Percentiles rank a stretch among this genome's conserved stretches.
These are phyloP conservation scores for Euphysa ruthae DNA, from an alignment of 30 jellyfish, hydroid and myxozoan genomes.

Conservation along the genomic window DNA sequence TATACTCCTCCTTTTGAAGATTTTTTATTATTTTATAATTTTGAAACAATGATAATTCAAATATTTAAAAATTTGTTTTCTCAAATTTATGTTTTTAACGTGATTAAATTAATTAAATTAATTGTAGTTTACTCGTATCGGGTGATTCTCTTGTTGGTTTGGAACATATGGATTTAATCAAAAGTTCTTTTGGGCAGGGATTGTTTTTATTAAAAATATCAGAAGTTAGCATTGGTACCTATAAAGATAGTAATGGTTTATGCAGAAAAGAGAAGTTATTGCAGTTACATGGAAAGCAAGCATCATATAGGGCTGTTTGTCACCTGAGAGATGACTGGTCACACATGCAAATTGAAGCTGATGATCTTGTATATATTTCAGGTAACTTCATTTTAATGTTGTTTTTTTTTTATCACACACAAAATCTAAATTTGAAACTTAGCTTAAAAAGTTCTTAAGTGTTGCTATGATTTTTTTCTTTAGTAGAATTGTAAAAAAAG, in stretches of 20 bases:
- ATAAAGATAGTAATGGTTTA: neutral
- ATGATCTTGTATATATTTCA: constrained; percentile 57
- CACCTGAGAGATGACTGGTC: constrained; percentile 78
- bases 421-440: too few relatives aligned
- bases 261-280: constrained; percentile 6
- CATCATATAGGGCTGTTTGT: constrained; percentile 17
- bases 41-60: too few relatives aligned
- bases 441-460: too few relatives aligned
- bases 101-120: neutral
- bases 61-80: too few relatives aligned
- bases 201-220: neutral
- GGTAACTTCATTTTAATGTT: constrained; percentile 51
- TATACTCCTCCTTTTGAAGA: too few relatives aligned
- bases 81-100: too few relatives aligned
- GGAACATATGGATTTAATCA: neutral
- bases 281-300: neutral
- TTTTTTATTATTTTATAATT: too few relatives aligned
- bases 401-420: too few relatives aligned
- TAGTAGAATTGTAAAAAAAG: neutral
- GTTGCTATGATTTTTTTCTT: too few relatives aligned
- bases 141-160: constrained; percentile 22
- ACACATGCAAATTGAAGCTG: constrained; percentile 39
- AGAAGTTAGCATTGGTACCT: neutral
- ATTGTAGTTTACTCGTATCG: neutral
- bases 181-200: neutral